Conservation (phyloP, 2,797 vertebrate genomes). For the Brachyrhaphis roseni region DNA sequence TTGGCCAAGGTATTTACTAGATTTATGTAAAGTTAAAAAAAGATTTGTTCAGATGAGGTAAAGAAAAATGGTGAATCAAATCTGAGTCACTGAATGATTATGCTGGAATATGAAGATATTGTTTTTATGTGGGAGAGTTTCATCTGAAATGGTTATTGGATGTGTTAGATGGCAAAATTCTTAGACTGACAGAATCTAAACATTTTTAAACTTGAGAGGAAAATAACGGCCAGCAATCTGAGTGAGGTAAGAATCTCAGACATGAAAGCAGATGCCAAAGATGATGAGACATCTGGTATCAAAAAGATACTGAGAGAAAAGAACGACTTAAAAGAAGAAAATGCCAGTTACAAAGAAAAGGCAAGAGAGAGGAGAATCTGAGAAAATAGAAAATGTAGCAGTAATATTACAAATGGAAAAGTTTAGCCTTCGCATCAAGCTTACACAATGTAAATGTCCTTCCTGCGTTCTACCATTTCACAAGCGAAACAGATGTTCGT, state of each 20-base stretch:
- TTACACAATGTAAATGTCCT: not conserved
- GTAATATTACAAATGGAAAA: not conserved
- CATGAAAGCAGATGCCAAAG: constrained; percentile 4
- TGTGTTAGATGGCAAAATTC: not conserved
- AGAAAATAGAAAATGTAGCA: not conserved
- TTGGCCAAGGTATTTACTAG: too few relatives aligned
- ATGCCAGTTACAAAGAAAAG: not conserved
- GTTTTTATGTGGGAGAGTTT: not conserved
- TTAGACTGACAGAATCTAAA: not conserved
- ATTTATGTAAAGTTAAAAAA: not conserved
- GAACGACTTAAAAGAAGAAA: not conserved
- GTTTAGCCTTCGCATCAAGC: not conserved
- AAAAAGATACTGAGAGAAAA: not conserved
- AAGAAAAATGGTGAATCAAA: not conserved
- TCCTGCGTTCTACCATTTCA: not conserved
- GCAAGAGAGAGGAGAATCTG: not conserved
- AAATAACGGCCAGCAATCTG: not conserved
- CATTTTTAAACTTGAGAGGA: not conserved
- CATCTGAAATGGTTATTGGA: not conserved
- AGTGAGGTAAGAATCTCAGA: not conserved
- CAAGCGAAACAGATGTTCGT: not conserved
- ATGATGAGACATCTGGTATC: not conserved
- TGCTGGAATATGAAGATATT: not conserved
- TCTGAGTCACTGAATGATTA: not conserved
- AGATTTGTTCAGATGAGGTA: not conserved